Base-by-base conservation (phyloP, 2,888 invertebrate genomes). In the Hirudinaria manillensis region DNA sequence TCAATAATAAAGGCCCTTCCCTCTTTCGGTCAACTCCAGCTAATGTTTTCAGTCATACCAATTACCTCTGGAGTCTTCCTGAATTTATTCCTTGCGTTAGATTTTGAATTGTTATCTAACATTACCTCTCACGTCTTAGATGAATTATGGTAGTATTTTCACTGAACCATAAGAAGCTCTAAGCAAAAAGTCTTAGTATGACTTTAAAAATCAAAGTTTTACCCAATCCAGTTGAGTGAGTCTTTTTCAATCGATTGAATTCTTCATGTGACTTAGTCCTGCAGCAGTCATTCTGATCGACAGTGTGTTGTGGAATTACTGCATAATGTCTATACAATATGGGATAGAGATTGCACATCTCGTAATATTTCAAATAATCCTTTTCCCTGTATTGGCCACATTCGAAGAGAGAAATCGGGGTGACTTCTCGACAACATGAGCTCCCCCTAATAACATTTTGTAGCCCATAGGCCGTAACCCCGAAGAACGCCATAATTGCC, bases 401-500 rank as follows among this genome's bases (percentile, higher is more conserved):
- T 32, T 77, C 24, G 68, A 75, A 80, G n/a, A 77, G 34, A 55
- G 79, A 72, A 27, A 77, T 77, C 6, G 79, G 78, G 16, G 78
- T 76, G 0, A 82, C 81, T 53, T 81, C 82, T 24, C 80, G 79
- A 7, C 80, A 76, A 78, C 81, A 24, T 79, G 81, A 71, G 76
- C 76, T 79, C 78, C 84, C 84, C 51, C 83, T 78, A n/a, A 85
- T 79, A 24, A 81, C 79, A 78, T 84, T 82, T 76, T 85, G 84
- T 72, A 84, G 84, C 0, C 85, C 85, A 3, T 84, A 76, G 38
- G 83, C 83, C 6, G 84, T 82, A 1, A 84, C 70, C 36, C 83
- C 84, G 77, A 84, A 84, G 76, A 84, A 84, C 38, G 85, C 80
- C 85, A 85, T 85, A 65, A 21, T 77, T 10, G 16, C 10, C 21